phyloP scores from a whole-genome alignment of 2,797 vertebrate genomes.

The Oreochromis grahami region DNA sequence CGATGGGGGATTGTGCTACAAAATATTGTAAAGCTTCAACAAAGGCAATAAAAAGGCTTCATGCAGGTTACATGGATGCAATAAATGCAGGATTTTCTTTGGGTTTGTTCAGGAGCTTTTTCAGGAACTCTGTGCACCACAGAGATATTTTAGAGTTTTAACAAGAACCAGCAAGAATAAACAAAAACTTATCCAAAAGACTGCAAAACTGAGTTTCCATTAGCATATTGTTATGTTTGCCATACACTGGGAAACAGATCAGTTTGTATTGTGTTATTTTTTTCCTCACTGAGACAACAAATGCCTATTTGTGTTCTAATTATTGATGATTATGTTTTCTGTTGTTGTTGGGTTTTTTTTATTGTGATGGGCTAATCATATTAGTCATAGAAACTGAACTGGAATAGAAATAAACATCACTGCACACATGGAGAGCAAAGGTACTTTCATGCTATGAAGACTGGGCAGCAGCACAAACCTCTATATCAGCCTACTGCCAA shows the following conservation, averaged over 20 bases:
- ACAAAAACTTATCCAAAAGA: background rate
- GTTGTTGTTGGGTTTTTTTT: background rate
- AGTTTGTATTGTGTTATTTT: background rate
- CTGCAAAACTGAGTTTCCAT: background rate
- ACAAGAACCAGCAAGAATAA: background rate
- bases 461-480: background rate
- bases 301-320: background rate
- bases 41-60: background rate
- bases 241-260: background rate
- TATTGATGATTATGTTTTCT: background rate
- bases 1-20: background rate
- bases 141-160: background rate
- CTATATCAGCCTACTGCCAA: background rate
- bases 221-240: background rate
- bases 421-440: background rate
- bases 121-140: background rate
- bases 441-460: background rate
- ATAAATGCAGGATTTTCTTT: background rate
- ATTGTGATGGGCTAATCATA: background rate
- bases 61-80: background rate
- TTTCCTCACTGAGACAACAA: background rate
- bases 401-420: background rate
- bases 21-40: background rate
- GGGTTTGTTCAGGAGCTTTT: rapidly evolving
- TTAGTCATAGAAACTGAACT: background rate